Evolutionary conservation across 1,140 invertebrate species (phyloP).

Genomic region (Bemisia tabaci): DNA sequence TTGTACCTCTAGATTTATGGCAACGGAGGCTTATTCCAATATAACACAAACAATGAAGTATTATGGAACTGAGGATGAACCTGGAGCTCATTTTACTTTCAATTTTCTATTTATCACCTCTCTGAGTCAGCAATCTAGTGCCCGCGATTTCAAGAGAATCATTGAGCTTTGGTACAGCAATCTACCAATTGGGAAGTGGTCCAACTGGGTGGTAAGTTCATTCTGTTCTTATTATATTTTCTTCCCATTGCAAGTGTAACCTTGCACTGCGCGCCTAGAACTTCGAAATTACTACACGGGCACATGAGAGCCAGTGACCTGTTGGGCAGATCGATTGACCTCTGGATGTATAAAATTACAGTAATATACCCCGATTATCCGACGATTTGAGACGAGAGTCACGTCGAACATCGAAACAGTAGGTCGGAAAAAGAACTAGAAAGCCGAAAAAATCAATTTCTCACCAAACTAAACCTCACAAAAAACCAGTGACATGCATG

Average conservation of each 20-base stretch:
- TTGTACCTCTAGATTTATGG: slow-evolving; percentile 28
- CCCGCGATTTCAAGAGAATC: slow-evolving; percentile 33
- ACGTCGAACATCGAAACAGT: too few relatives aligned
- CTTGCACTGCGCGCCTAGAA: too few relatives aligned
- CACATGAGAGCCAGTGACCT: neutral
- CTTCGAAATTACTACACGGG: neutral
- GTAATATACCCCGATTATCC: too few relatives aligned
- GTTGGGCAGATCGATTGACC: too few relatives aligned
- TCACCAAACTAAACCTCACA: too few relatives aligned
- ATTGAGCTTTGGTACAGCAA: slow-evolving; percentile 40
- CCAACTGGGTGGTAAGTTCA: slow-evolving; percentile 40
- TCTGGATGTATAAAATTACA: too few relatives aligned
- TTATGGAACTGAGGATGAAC: slow-evolving; percentile 27
- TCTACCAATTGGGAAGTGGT: slow-evolving; percentile 32
- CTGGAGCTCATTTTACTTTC: slow-evolving; percentile 34
- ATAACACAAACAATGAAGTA: slow-evolving; percentile 28
- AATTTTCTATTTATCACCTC: slow-evolving; percentile 43
- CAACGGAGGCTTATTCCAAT: slow-evolving; percentile 31
- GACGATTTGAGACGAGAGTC: too few relatives aligned
- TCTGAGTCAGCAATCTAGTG: slow-evolving; percentile 29
- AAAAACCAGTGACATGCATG: too few relatives aligned
- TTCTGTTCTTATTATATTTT: neutral
- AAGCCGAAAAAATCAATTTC: too few relatives aligned
- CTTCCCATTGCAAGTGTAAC: neutral
- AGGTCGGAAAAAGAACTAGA: too few relatives aligned